Conservation (phyloP, 2,797 vertebrate genomes). For the Sebastes itinus region DNA sequence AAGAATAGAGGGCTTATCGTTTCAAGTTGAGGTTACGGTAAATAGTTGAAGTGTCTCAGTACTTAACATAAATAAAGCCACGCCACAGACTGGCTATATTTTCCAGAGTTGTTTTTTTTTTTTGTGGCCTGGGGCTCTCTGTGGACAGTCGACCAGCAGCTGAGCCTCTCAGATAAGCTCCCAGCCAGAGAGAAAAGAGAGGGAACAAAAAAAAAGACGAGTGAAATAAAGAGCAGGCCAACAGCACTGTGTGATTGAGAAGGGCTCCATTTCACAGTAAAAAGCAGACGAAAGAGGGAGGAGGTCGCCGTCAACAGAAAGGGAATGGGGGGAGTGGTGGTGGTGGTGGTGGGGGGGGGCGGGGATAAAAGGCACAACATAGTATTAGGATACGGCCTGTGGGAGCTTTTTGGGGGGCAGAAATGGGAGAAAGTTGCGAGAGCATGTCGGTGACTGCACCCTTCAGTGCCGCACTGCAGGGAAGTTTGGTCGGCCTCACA, state of each 20-base stretch:
- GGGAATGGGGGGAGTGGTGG: constrained; percentile 10
- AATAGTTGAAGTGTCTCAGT: constrained; percentile 53
- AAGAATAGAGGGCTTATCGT: constrained; percentile 18
- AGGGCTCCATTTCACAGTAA: constrained; percentile 67
- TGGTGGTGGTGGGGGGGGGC: not conserved
- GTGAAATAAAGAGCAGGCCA: constrained; percentile 65
- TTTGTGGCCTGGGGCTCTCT: constrained; percentile 60
- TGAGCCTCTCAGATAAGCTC: constrained; percentile 76
- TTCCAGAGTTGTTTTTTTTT: constrained; percentile 23
- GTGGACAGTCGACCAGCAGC: constrained; percentile 70
- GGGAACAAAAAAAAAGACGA: constrained; percentile 48
- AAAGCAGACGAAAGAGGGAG: constrained; percentile 31
- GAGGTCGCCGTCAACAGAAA: constrained; percentile 31
- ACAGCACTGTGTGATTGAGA: constrained; percentile 60
- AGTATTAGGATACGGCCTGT: constrained; percentile 51
- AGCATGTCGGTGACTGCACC: constrained; percentile 62
- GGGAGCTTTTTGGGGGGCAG: constrained; percentile 36
- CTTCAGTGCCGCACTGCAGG: constrained; percentile 58
- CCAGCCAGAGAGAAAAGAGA: constrained; percentile 61
- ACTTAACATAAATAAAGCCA: constrained; percentile 56
- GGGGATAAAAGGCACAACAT: constrained; percentile 43
- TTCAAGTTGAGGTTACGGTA: constrained; percentile 44
- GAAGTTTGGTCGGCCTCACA: constrained; percentile 36
- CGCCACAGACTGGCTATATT: constrained; percentile 49
- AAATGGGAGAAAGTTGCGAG: constrained; percentile 14